Evolutionary conservation across 2,888 invertebrate species (phyloP).

Genomic region (Tromatobia lineatoria): DNA sequence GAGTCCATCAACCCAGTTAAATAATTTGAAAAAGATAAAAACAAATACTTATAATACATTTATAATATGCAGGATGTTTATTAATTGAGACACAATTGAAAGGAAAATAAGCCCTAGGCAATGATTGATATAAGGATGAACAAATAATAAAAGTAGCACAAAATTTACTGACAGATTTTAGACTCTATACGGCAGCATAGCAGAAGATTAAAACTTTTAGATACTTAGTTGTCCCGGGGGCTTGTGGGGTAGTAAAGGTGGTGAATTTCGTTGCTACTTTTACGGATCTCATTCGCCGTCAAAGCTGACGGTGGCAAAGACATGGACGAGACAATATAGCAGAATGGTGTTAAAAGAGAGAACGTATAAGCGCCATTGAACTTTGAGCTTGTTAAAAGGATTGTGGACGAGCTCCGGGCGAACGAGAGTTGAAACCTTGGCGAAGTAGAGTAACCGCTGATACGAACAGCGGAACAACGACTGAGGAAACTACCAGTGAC

Average conservation of each 20-base stretch:
- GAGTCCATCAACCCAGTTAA: too few species aligned
- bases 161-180: neutral
- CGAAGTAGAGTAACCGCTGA: constrained; percentile 1
- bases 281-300: constrained; percentile 3
- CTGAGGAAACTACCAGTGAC: constrained; percentile 5
- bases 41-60: too few species aligned
- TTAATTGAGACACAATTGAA: too few species aligned
- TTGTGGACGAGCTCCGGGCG: neutral
- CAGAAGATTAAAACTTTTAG: constrained; percentile 14
- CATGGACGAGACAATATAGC: constrained; percentile 1
- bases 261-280: constrained; percentile 24
- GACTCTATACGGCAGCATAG: neutral
- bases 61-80: too few species aligned
- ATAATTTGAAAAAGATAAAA: too few species aligned
- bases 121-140: too few species aligned
- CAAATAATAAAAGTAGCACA: too few species aligned
- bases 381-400: constrained; percentile 45
- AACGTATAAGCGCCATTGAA: constrained; percentile 45
- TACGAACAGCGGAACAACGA: neutral
- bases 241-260: neutral
- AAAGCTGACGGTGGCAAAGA: constrained; percentile 28
- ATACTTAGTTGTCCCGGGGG: neutral
- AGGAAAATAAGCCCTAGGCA: too few species aligned
- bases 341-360: constrained; percentile 14
- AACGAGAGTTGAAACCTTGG: constrained; percentile 8